Percentiles rank a stretch among this genome's conserved stretches.
phyloP scores from a whole-genome alignment of 2,113 vertebrate species.

The Raja brachyura region DNA sequence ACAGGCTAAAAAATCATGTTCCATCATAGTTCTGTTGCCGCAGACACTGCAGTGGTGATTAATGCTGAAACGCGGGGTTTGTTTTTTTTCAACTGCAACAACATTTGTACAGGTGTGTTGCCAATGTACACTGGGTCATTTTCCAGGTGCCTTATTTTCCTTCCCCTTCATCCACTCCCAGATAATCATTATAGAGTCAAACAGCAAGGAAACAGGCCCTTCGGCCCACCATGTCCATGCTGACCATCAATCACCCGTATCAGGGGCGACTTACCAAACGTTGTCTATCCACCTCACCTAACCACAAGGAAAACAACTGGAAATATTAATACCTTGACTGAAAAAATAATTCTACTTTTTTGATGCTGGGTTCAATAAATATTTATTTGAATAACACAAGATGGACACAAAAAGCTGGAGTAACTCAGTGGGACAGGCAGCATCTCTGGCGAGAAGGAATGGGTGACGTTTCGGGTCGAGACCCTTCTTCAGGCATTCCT shows the following conservation, averaged over 20 bases:
- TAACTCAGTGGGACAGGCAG: too few relatives aligned
- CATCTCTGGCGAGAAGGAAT: too few relatives aligned
- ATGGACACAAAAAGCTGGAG: too few relatives aligned
- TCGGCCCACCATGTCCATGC: too few relatives aligned
- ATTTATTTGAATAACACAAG: background rate
- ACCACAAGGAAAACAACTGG: too few relatives aligned
- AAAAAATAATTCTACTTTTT: background rate
- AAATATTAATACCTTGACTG: background rate
- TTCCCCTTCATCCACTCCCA: background rate
- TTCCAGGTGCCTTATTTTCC: conserved; percentile 4
- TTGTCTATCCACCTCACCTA: too few relatives aligned
- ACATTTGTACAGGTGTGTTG: conserved; percentile 22
- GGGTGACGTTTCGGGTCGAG: too few relatives aligned
- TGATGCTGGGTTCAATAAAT: background rate
- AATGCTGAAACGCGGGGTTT: background rate
- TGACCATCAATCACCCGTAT: too few relatives aligned
- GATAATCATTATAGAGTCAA: background rate
- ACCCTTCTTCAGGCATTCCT: background rate
- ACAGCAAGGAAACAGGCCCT: too few relatives aligned
- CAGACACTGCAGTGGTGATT: background rate
- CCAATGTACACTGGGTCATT: background rate
- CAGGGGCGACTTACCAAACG: too few relatives aligned
- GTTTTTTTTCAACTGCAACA: background rate
- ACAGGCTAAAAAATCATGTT: background rate
- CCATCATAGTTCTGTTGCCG: background rate